phyloP scores from a whole-genome alignment of 2,113 vertebrate genomes.

The Otus sunia region DNA sequence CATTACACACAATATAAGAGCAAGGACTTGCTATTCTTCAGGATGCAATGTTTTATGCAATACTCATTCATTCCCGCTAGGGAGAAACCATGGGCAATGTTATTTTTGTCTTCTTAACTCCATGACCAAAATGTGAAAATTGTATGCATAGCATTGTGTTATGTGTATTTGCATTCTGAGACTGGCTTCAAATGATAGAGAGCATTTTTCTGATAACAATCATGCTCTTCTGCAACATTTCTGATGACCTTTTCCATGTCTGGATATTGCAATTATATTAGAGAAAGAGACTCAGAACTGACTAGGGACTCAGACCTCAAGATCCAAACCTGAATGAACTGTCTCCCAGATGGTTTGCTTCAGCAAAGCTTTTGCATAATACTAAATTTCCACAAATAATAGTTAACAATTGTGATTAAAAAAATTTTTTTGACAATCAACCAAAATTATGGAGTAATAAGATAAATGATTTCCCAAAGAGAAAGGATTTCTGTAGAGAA shows the following conservation, averaged over 20 bases:
- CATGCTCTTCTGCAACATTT: neutral
- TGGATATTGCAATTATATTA: neutral
- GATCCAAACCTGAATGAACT: neutral
- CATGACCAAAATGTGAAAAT: neutral
- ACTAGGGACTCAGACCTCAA: neutral
- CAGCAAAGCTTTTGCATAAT: neutral
- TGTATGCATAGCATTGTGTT: neutral
- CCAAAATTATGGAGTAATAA: neutral
- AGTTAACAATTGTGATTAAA: neutral
- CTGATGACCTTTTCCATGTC: neutral
- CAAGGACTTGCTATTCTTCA: neutral
- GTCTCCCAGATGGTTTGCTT: neutral
- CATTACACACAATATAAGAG: neutral
- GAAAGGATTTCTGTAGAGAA: neutral
- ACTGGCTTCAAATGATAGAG: neutral
- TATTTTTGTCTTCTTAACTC: neutral
- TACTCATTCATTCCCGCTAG: neutral
- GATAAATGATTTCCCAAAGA: neutral
- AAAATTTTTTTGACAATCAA: neutral
- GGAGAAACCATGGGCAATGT: neutral
- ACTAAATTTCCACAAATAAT: neutral
- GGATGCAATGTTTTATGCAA: neutral
- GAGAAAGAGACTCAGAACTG: neutral
- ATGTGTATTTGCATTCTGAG: accelerated
- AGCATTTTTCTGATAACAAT: neutral